Evolutionary conservation across 1,140 invertebrate genomes (phyloP).

Genomic region (Drosophila gunungcola): DNA sequence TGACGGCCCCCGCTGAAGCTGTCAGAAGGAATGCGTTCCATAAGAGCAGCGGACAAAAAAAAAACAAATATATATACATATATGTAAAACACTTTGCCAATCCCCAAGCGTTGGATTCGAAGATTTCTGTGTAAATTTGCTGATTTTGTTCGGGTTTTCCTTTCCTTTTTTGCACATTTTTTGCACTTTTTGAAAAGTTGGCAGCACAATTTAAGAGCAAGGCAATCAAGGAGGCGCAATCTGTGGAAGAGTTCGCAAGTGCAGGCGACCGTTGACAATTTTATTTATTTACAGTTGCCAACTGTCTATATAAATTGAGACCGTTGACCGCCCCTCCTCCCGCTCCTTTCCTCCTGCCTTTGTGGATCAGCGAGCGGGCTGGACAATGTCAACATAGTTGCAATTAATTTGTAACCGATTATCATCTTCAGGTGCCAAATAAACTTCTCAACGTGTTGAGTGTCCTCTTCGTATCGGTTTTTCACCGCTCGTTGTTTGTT

Average conservation of each 20-base stretch:
- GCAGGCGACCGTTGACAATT: slow-evolving; percentile 75
- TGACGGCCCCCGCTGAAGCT: slow-evolving; percentile 67
- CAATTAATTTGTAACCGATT: slow-evolving; percentile 85
- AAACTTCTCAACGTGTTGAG: slow-evolving; percentile 84
- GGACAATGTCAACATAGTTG: slow-evolving; percentile 82
- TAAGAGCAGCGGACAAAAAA: slow-evolving; percentile 24
- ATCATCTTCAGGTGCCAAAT: slow-evolving; percentile 85
- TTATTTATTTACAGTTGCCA: slow-evolving; percentile 82
- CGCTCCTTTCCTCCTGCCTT: too few species aligned
- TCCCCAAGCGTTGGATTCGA: slow-evolving; percentile 27
- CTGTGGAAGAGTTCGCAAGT: slow-evolving; percentile 69
- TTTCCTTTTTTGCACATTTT: slow-evolving; percentile 24
- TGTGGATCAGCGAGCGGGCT: slow-evolving; percentile 5
- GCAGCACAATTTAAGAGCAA: slow-evolving; percentile 82
- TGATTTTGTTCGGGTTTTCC: slow-evolving; percentile 52
- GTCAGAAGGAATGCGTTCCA: slow-evolving; percentile 65
- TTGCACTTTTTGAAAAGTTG: slow-evolving; percentile 69
- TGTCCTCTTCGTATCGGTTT: slow-evolving; percentile 60
- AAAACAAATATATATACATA: slow-evolving; percentile 14
- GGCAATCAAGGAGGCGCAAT: slow-evolving; percentile 78
- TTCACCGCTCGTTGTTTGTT: slow-evolving; percentile 43
- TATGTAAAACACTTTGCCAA: slow-evolving; percentile 63
- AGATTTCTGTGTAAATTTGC: slow-evolving; percentile 82
- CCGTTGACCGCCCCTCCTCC: slow-evolving; percentile 30
- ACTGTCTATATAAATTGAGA: slow-evolving; percentile 82